Percentiles rank a stretch among this genome's conserved stretches.
Evolutionary conservation across 2,113 vertebrate species (phyloP).

Genomic region (Noctilio leporinus): DNA sequence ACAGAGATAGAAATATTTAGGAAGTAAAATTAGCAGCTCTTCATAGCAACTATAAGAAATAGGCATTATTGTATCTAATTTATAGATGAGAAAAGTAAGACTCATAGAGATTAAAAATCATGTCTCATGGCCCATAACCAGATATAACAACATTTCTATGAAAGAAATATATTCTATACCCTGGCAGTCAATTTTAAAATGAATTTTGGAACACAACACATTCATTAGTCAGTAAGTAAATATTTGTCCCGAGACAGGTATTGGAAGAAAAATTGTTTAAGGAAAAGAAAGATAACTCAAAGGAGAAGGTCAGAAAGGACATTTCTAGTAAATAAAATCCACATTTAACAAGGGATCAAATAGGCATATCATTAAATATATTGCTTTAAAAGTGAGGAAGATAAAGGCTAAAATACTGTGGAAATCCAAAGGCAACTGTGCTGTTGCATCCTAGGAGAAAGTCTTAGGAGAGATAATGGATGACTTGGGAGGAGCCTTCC

Average conservation of each 20-base stretch:
- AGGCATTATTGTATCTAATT: not conserved
- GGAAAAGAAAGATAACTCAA: not conserved
- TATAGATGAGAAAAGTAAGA: not conserved
- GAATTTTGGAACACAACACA: not conserved
- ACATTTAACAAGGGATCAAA: constrained; percentile 17
- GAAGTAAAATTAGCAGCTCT: not conserved
- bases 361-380: not conserved
- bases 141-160: not conserved
- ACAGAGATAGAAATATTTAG: not conserved
- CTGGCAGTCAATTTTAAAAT: not conserved
- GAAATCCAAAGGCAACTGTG: not conserved
- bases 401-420: not conserved
- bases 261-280: not conserved
- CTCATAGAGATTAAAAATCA: not conserved
- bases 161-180: not conserved
- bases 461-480: not conserved
- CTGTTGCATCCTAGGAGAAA: not conserved
- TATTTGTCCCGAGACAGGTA: not conserved
- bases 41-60: not conserved
- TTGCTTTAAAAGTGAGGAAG: constrained; percentile 18
- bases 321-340: constrained; percentile 15
- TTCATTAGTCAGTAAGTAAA: not conserved
- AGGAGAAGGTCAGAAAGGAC: not conserved
- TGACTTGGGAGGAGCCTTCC: not conserved
- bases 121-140: not conserved